phyloP scores from a whole-genome alignment of 2,888 invertebrate species.

The Tryphoninae sp. region DNA sequence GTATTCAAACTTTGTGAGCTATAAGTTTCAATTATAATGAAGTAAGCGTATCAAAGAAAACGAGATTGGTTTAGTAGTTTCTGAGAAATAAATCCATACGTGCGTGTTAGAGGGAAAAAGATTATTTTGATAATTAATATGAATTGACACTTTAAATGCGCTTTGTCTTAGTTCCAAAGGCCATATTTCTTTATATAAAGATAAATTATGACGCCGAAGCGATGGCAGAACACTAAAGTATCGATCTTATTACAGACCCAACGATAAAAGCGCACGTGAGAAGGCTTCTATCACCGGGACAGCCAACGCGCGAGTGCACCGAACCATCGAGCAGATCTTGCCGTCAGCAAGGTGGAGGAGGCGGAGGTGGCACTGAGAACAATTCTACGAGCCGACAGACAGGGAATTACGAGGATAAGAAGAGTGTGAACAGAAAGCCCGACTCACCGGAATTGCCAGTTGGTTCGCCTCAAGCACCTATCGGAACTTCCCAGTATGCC shows the following conservation, averaged over 20 bases:
- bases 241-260: slow-evolving; percentile 86
- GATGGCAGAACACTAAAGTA: neutral
- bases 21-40: neutral
- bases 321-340: slow-evolving; percentile 79
- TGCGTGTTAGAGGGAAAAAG: neutral
- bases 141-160: neutral
- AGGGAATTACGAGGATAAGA: slow-evolving; percentile 73
- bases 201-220: neutral
- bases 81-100: neutral
- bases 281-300: slow-evolving; percentile 86
- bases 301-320: slow-evolving; percentile 79
- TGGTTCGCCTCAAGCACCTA: slow-evolving; percentile 72
- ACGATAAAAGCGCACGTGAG: slow-evolving; percentile 91
- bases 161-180: neutral
- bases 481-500: slow-evolving; percentile 79
- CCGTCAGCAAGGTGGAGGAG: slow-evolving; percentile 81
- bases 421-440: slow-evolving; percentile 66
- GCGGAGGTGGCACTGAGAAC: slow-evolving; percentile 59
- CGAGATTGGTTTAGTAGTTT: neutral
- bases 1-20: neutral
- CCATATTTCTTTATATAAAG: neutral
- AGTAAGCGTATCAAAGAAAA: neutral
- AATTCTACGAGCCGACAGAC: slow-evolving; percentile 69
- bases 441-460: slow-evolving; percentile 72
- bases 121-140: neutral